Percentiles rank a stretch among this genome's conserved stretches.
These are phyloP conservation scores for Eustalomyia histrio DNA, from an alignment of 2,888 invertebrate species.

Conservation along the genomic window DNA sequence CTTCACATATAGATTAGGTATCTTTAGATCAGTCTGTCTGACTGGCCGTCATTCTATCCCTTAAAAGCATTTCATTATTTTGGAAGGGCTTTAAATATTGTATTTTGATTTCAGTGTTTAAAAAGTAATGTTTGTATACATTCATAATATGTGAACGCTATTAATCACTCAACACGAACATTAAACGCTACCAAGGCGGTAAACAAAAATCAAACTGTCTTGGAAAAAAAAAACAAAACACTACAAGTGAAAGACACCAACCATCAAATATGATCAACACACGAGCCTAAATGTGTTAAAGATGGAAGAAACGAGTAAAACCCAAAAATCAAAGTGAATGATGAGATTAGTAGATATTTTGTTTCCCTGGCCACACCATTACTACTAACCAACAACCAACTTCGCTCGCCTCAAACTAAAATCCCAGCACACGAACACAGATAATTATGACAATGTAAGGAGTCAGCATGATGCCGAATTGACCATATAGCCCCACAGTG, in stretches of 20 bases:
- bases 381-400: slow-evolving; percentile 1
- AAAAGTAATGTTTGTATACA: slow-evolving; percentile 51
- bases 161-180: slow-evolving; percentile 79
- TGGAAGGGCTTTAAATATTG: slow-evolving; percentile 37
- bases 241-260: slow-evolving; percentile 37
- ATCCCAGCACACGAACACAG: slow-evolving; percentile 64
- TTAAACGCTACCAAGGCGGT: slow-evolving; percentile 68
- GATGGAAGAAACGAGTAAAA: slow-evolving; percentile 10
- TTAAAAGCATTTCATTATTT: slow-evolving; percentile 16
- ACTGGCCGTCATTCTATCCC: not conserved
- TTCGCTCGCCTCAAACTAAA: too few relatives aligned
- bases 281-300: slow-evolving; percentile 58
- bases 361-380: slow-evolving; percentile 47
- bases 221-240: not conserved
- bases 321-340: slow-evolving; percentile 47
- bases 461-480: slow-evolving; percentile 70
- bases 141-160: slow-evolving; percentile 70
- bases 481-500: slow-evolving; percentile 44
- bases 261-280: slow-evolving; percentile 63
- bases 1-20: not conserved
- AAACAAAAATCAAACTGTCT: slow-evolving; percentile 53
- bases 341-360: slow-evolving; percentile 58
- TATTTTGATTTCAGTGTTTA: slow-evolving; percentile 8
- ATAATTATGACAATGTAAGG: slow-evolving; percentile 77
- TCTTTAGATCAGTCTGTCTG: not conserved